Evolutionary conservation across 2,888 invertebrate genomes (phyloP).

Genomic region (Venusia cambrica): DNA sequence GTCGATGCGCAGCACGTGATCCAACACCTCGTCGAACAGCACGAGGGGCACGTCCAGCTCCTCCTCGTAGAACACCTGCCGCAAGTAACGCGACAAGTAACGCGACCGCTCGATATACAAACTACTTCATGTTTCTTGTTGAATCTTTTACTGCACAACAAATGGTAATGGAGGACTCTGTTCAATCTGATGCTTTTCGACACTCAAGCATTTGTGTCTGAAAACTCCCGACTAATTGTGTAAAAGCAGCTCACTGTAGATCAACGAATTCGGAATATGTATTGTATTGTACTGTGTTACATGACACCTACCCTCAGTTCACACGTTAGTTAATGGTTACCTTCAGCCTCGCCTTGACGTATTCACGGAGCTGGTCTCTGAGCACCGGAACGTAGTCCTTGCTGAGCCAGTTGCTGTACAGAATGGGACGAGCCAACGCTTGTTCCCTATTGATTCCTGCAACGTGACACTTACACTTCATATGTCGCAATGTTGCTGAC

Average conservation of each 20-base stretch:
- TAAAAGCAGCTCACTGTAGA: too few relatives aligned
- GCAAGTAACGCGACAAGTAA: too few relatives aligned
- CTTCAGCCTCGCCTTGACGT: constrained; percentile 97
- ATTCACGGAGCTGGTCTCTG: constrained; percentile 96
- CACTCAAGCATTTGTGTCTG: too few relatives aligned
- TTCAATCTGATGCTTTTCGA: too few relatives aligned
- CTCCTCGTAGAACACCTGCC: constrained; percentile 97
- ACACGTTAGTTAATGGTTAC: constrained; percentile 60
- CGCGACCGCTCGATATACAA: too few relatives aligned
- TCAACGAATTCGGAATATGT: too few relatives aligned
- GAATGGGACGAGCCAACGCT: constrained; percentile 95
- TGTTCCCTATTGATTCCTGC: constrained; percentile 90
- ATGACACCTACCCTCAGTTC: too few relatives aligned
- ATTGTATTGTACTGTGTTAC: too few relatives aligned
- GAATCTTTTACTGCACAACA: too few relatives aligned
- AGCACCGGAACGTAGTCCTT: constrained; percentile 99
- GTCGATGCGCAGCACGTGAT: constrained; percentile 99
- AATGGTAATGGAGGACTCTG: too few relatives aligned
- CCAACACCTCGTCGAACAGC: constrained; percentile 99
- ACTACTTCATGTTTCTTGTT: too few relatives aligned
- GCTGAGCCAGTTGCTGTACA: constrained; percentile 99
- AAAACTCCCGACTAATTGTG: too few relatives aligned
- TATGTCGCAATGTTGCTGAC: background rate
- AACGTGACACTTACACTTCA: constrained; percentile 12
- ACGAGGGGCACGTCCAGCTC: constrained; percentile 99